Percentiles rank a stretch among this genome's conserved stretches.
Evolutionary conservation across 64 coral and sea anemone species (phyloP).

Genomic region (Dendronephthya gigantea): DNA sequence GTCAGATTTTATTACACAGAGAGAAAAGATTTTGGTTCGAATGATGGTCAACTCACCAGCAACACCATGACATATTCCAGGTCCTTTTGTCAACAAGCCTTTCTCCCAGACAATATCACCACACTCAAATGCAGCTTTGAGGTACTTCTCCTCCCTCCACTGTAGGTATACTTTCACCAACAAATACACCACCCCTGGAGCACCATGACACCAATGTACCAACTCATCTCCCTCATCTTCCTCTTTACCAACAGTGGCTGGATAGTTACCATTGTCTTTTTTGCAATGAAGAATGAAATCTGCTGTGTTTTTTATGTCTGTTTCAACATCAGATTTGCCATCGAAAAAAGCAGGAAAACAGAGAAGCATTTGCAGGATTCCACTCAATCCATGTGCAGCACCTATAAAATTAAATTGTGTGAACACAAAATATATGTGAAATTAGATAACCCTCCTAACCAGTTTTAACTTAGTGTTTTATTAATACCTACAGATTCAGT

Average conservation of each 20-base stretch:
- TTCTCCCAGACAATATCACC: slow-evolving; percentile 67
- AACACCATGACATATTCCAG: slow-evolving; percentile 94
- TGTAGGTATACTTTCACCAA: slow-evolving; percentile 74
- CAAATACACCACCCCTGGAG: slow-evolving; percentile 78
- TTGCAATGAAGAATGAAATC: slow-evolving; percentile 50
- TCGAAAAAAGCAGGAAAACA: slow-evolving; percentile 64
- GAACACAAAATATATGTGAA: not conserved
- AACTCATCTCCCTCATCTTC: slow-evolving; percentile 36
- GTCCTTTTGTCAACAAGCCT: slow-evolving; percentile 72
- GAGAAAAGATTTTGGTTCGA: too few species aligned
- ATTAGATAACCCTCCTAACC: too few species aligned
- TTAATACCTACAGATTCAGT: slow-evolving; percentile 71
- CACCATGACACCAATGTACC: slow-evolving; percentile 95
- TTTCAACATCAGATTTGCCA: slow-evolving; percentile 55
- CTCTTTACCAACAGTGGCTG: slow-evolving; percentile 47
- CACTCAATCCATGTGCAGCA: slow-evolving; percentile 72
- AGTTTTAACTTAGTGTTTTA: not conserved
- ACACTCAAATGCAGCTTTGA: slow-evolving; percentile 64
- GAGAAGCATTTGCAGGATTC: slow-evolving; percentile 73
- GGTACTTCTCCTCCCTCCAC: slow-evolving; percentile 81
- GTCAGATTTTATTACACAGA: too few species aligned
- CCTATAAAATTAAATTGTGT: slow-evolving; percentile 26
- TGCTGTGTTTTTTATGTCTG: slow-evolving; percentile 31
- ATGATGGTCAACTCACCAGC: slow-evolving; percentile 50
- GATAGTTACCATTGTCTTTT: slow-evolving; percentile 58